phyloP scores from a whole-genome alignment of 1,140 invertebrate genomes.

The Cyclargus thomasi region DNA sequence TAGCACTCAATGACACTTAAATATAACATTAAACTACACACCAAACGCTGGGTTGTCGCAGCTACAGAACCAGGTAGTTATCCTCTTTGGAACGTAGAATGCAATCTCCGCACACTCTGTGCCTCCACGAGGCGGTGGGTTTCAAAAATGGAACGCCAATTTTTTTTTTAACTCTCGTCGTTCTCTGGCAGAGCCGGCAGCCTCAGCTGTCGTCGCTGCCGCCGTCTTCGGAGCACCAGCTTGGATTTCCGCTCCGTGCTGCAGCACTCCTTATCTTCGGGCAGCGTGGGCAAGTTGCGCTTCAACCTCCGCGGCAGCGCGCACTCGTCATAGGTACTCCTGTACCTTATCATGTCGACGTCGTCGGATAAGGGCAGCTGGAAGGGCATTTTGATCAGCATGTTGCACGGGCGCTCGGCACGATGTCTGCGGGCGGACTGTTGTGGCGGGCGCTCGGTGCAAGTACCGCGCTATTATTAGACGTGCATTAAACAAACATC shows the following conservation, averaged over 20 bases:
- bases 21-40: neutral
- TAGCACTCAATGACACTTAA: neutral
- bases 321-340: conserved; percentile 52
- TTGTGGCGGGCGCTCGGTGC: conserved; percentile 19
- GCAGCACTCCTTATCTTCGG: conserved; percentile 59
- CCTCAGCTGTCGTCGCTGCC: conserved; percentile 44
- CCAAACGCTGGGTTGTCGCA: neutral
- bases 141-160: neutral
- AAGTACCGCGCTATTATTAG: conserved; percentile 12
- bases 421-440: conserved; percentile 41
- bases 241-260: conserved; percentile 43
- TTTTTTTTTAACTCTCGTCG: conserved; percentile 49
- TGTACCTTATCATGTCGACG: conserved; percentile 54
- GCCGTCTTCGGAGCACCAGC: conserved; percentile 39
- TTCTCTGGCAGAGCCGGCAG: conserved; percentile 53
- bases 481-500: conserved; percentile 11
- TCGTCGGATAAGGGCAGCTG: conserved; percentile 42
- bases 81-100: neutral
- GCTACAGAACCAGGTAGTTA: neutral
- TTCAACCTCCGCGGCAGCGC: conserved; percentile 48
- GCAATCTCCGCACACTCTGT: neutral
- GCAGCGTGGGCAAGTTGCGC: conserved; percentile 49
- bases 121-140: conserved; percentile 2
- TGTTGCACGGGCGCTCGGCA: conserved; percentile 37
- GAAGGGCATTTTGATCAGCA: conserved; percentile 54